Base-by-base conservation (phyloP, 2,888 invertebrate genomes). In the Lysandra coridon region DNA sequence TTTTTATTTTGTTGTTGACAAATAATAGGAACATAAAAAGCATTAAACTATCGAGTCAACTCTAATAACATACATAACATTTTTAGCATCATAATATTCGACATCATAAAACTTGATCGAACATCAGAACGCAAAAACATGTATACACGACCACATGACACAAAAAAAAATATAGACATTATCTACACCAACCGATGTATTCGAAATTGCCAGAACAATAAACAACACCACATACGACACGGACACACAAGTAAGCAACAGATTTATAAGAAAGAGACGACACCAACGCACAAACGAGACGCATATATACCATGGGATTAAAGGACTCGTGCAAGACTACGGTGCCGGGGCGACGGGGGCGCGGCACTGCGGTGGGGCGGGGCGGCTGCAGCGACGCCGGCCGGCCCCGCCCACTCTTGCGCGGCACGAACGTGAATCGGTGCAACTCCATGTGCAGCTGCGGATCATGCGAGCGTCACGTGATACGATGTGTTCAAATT, bases 371-470 rank as follows among this genome's bases (percentile, higher is more conserved):
- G 84, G 79, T 53, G 84, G 83, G 74, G 86, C 88, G 87, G 86
- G 89, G 81, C 88, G 88, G 64, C 90, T 90, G 49, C 84, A 84
- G 79, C 89, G 91, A 14, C 87, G 89, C 76, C 80, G 82, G 76
- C 84, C 83, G 62, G 83, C 82, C 81, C 78, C 80, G 77, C 82
- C 78, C 23, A 83, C 83, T 60, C 82, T 82, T 80, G 80, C 81
- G 81, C 30, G 87, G 87, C 79, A 83, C 86, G 82, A 87, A 87
- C 78, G 87, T 88, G 83, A 88, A 88, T 78, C 85, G 87, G 88
- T 92, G 89, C 81, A 93, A 83, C 86, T 93, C 92, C 84, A 88
- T 89, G 91, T 94, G 92, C 82, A 93, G 86, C 93, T 94, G 91
- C 79, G 87, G 84, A 69, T 1, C 69, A 69, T 69, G 69, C 69